phyloP scores from a whole-genome alignment of 2,888 invertebrate species.

The Eristalis pertinax region DNA sequence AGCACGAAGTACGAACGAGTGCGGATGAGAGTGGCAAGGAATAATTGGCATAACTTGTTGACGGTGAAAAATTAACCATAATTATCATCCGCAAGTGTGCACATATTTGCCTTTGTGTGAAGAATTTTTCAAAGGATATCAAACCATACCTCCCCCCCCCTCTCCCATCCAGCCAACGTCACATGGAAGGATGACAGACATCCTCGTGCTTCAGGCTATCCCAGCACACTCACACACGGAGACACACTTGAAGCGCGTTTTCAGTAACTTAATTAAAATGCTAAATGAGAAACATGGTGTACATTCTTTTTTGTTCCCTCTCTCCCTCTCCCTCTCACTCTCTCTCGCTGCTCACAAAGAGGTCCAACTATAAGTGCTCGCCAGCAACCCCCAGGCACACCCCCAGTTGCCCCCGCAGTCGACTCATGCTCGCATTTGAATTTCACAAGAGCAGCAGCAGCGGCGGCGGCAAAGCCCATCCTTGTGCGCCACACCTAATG shows the following conservation, averaged over 20 bases:
- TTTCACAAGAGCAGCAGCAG: constrained; percentile 37
- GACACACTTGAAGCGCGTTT: constrained; percentile 37
- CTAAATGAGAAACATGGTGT: constrained; percentile 42
- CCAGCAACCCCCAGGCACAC: background rate
- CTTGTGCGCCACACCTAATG: constrained; percentile 66
- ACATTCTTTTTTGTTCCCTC: constrained; percentile 3
- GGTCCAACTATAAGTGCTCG: constrained; percentile 14
- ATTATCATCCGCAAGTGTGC: constrained; percentile 60
- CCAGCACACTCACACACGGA: background rate
- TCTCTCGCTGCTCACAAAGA: no score
- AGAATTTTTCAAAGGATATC: constrained; percentile 1
- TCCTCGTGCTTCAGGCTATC: background rate
- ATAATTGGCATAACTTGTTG: constrained; percentile 69
- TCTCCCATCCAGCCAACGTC: background rate
- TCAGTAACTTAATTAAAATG: constrained; percentile 69
- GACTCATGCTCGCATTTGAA: constrained; percentile 43
- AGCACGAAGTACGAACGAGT: background rate
- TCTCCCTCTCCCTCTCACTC: no score
- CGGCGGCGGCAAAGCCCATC: constrained; percentile 27
- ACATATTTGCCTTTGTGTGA: constrained; percentile 35
- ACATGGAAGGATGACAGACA: constrained; percentile 44
- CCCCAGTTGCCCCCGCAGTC: constrained; percentile 32
- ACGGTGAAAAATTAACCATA: constrained; percentile 68
- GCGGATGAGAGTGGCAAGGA: constrained; percentile 13
- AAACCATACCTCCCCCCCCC: no score